Evolutionary conservation across 2,888 invertebrate species (phyloP).

Genomic region (Pachycephus smyrnensis): DNA sequence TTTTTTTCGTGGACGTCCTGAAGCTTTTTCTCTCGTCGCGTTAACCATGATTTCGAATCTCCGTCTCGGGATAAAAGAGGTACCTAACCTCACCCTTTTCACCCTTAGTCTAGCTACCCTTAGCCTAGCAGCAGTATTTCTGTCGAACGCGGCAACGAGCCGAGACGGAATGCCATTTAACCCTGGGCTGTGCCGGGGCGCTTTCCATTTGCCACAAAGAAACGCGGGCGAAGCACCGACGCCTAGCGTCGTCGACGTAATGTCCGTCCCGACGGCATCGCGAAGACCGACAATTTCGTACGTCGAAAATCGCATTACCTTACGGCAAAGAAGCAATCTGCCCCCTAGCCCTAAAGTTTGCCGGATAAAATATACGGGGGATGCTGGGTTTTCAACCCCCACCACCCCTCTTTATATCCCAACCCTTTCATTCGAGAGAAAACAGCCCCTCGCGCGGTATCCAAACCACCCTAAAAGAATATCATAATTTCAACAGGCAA

Average conservation of each 20-base stretch:
- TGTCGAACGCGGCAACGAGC: neutral
- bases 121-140: neutral
- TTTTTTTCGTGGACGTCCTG: neutral
- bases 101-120: neutral
- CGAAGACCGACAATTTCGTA: constrained; percentile 21
- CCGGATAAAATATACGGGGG: constrained; percentile 34
- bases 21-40: neutral
- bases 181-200: constrained; percentile 24
- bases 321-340: constrained; percentile 42
- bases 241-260: constrained; percentile 1
- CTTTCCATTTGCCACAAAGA: constrained; percentile 19
- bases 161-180: constrained; percentile 35
- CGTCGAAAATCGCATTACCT: constrained; percentile 40
- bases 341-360: neutral
- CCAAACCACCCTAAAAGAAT: constrained; percentile 23
- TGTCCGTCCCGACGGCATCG: neutral
- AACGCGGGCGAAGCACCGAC: constrained; percentile 16
- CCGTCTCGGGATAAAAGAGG: neutral
- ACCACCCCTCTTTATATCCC: constrained; percentile 14
- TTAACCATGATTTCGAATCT: neutral
- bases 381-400: constrained; percentile 12
- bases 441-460: constrained; percentile 24
- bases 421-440: constrained; percentile 39
- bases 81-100: neutral
- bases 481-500: constrained; percentile 33